Base-by-base conservation (phyloP, 2,797 vertebrate genomes). In the Darevskia mixta region DNA sequence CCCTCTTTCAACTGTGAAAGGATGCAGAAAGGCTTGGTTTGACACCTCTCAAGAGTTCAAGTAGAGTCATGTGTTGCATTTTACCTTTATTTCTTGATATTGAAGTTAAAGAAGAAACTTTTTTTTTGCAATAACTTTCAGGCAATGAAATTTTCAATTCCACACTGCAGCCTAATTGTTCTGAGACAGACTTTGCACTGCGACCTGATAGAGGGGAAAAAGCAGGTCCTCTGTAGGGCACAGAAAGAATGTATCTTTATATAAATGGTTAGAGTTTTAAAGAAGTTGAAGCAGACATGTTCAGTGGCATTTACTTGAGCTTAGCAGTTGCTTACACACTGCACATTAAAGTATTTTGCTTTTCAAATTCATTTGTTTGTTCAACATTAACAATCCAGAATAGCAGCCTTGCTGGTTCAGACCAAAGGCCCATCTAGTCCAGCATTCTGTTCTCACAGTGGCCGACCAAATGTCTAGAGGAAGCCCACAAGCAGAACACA, bases 1-100 rank as follows among this genome's bases (percentile, higher is more conserved):
- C 94, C 76, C 86, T 69, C 85, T 93, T 94, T 87, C 86, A 90
- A 88, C 81, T 38, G 72, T 78, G 87, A 85, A 83, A 45, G 43
- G 86, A 79, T 87, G 55, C 5, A 49, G 81, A 87, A 92, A 79
- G 27, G 27, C 35, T 90, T 75, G 3, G 58, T 85, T 89, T 86
- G 86, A 78, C 78, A 38, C 27, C 75, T 85, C 86, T 84, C 87
- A 3, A 8, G 87, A 86, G 88, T 82, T 61, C 9, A 17, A 49
- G 58, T 38, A 75, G 38, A 87, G 76, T 55, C 85, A 77, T 86
- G 82, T 82, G 29, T 76, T 85, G 80, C 66, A 43, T 82, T 87
- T 87, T 66, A 38, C 45, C 72, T 87, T 45, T 82, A 88, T 78
- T 88, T 83, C 87, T 77, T 86, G 5, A 86, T 85, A 45, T 79